A percentile compares a stretch with the other conserved stretches of the same genome.
These are phyloP conservation scores for Nothoprocta pentlandii DNA, from an alignment of 2,113 vertebrate genomes.

Conservation along the genomic window DNA sequence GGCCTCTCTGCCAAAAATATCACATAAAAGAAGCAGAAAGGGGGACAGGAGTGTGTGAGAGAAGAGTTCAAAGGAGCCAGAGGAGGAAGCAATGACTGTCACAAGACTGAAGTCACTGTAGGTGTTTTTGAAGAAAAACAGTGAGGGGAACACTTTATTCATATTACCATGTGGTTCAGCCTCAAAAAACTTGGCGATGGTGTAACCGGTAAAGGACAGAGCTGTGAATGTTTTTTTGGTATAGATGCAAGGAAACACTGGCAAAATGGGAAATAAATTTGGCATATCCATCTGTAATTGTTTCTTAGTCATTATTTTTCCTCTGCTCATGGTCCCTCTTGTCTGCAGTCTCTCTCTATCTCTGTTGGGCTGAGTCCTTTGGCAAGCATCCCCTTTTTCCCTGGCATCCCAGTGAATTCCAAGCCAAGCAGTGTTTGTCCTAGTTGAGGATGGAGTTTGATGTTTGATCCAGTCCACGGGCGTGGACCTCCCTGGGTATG, in stretches of 20 bases:
- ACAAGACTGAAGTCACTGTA: slow-evolving; percentile 35
- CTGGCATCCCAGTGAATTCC: not conserved
- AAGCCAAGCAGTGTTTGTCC: accelerated
- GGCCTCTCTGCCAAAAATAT: slow-evolving; percentile 13
- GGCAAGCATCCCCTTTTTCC: not conserved
- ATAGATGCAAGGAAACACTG: not conserved
- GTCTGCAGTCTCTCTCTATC: accelerated
- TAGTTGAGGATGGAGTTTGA: accelerated
- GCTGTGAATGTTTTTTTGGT: not conserved
- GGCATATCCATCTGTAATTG: not conserved
- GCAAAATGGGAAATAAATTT: not conserved
- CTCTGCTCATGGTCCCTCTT: not conserved
- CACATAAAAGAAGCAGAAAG: slow-evolving; percentile 25
- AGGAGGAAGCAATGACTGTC: slow-evolving; percentile 43
- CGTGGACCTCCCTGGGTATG: not conserved
- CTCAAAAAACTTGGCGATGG: not conserved
- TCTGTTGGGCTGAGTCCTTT: not conserved
- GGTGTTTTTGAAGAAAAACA: not conserved
- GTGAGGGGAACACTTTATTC: not conserved
- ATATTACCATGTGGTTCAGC: not conserved
- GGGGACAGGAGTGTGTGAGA: slow-evolving; percentile 12
- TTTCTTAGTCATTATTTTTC: not conserved
- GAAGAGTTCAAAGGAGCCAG: slow-evolving; percentile 20
- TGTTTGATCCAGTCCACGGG: accelerated
- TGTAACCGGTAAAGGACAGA: not conserved